Evolutionary conservation across 1,140 invertebrate species (phyloP).

Genomic region (Megalopta genalis): DNA sequence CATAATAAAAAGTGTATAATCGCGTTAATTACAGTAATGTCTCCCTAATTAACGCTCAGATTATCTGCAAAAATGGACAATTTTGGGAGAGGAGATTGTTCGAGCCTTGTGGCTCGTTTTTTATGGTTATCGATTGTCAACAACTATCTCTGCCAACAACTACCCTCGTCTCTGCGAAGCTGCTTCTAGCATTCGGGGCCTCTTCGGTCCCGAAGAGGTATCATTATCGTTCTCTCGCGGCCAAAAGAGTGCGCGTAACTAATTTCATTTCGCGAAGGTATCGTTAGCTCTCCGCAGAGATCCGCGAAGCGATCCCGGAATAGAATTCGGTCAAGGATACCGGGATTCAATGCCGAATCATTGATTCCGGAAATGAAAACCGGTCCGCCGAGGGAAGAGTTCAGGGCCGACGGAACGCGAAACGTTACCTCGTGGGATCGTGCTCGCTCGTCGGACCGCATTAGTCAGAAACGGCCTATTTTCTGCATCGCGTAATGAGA

Average conservation of each 20-base stretch:
- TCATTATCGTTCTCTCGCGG: neutral
- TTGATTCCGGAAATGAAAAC: neutral
- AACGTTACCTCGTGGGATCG: neutral
- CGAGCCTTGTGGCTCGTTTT: too few relatives aligned
- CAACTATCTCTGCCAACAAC: too few relatives aligned
- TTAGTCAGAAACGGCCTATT: neutral
- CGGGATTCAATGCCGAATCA: neutral
- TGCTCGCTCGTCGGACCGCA: neutral
- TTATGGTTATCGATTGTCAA: too few relatives aligned
- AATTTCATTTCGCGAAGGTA: neutral
- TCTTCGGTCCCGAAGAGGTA: neutral
- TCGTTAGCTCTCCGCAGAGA: neutral
- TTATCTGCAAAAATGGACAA: too few relatives aligned
- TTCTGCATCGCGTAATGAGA: constrained; percentile 28
- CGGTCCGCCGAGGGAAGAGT: neutral
- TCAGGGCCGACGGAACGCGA: too few relatives aligned
- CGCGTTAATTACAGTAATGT: too few relatives aligned
- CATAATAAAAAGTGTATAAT: too few relatives aligned
- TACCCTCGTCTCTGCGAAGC: neutral
- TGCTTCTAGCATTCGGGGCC: too few relatives aligned
- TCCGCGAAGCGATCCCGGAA: neutral
- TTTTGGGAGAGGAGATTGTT: too few relatives aligned
- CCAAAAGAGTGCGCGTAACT: neutral
- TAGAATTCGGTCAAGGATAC: neutral
- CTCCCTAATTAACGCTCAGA: too few relatives aligned